Percentiles rank a stretch among this genome's conserved stretches.
phyloP scores from a whole-genome alignment of 1,140 invertebrate genomes.

The Tetraneura akinire region DNA sequence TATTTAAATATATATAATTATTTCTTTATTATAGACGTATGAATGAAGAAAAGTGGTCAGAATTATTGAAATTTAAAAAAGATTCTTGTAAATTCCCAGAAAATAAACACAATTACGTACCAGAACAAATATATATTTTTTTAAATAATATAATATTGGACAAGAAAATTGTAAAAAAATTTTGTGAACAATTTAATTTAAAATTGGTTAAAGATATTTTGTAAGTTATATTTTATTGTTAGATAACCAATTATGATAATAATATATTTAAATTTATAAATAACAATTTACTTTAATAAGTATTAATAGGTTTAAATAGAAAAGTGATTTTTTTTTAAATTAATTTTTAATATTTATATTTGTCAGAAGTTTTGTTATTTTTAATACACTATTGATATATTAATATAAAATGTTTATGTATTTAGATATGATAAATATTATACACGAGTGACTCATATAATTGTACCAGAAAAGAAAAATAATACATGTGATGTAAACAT shows the following conservation, averaged over 20 bases:
- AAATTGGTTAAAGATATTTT: neutral
- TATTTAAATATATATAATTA: too few relatives aligned
- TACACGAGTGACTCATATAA: neutral
- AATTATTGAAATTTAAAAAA: neutral
- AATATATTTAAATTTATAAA: neutral
- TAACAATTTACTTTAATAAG: too few relatives aligned
- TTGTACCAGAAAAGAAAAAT: neutral
- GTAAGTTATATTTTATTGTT: conserved; percentile 10
- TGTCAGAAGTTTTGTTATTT: too few relatives aligned
- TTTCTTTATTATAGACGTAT: conserved; percentile 23
- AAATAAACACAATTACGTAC: neutral
- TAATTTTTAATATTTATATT: too few relatives aligned
- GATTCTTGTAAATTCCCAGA: neutral
- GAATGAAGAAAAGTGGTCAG: neutral
- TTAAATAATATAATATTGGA: neutral
- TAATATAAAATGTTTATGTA: neutral
- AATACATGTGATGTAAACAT: conserved; percentile 35
- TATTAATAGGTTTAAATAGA: too few relatives aligned
- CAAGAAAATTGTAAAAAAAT: neutral
- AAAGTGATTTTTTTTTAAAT: too few relatives aligned
- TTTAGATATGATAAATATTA: neutral
- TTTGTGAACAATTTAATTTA: conserved; percentile 40
- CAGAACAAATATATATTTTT: neutral
- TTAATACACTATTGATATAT: too few relatives aligned
- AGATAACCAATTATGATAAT: neutral